Base-by-base conservation (phyloP, 2,888 invertebrate genomes). In the Torymus texanus region DNA sequence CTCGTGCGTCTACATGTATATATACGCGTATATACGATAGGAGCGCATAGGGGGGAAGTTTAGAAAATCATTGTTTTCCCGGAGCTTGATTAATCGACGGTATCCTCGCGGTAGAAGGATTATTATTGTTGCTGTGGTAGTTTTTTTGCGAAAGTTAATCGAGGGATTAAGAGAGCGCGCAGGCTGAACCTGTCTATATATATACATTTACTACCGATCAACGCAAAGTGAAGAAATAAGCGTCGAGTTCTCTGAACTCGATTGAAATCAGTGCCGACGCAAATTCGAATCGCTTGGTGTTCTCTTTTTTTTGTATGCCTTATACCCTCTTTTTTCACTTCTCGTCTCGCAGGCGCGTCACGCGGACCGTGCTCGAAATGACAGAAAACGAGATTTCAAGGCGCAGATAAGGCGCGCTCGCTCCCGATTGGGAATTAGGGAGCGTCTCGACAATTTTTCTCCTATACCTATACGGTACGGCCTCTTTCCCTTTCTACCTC, bases 361-460 rank as follows among this genome's bases (percentile, higher is more conserved):
- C 51, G 63, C 56, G 76, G 56, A 56, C 58, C n/a, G 63, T 70
- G 50, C 58, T 63, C 50, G 50, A 66, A 67, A 72, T 59, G 76
- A 72, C 59, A 72, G 72, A 67, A 80, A 83, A 82, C 81, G 81
- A 83, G 77, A 77, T 77, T 56, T 29, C 14, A 55, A 61, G 51
- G 56, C 66, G 24, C 3, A 68, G 75, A 75, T 75, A 75, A 61
- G 21, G 21, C 21, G 21, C 16, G 29, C 55, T 12, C 18, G 53
- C 67, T 68, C 41, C n/a, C 18, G 29, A 51, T 67, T 14, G 75
- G 18, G 61, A 75, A 75, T 51, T 66, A 67, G 67, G 56, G 55
- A 53, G 72, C 62, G 72, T 29, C 72, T 61, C 62, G 3, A 24
- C 61, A 62, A 72, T 72, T 12, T 53, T n/a, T 16, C 29, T 29